Evolutionary conservation across 2,888 invertebrate species (phyloP).

Genomic region (Drosophila flavopinicola): DNA sequence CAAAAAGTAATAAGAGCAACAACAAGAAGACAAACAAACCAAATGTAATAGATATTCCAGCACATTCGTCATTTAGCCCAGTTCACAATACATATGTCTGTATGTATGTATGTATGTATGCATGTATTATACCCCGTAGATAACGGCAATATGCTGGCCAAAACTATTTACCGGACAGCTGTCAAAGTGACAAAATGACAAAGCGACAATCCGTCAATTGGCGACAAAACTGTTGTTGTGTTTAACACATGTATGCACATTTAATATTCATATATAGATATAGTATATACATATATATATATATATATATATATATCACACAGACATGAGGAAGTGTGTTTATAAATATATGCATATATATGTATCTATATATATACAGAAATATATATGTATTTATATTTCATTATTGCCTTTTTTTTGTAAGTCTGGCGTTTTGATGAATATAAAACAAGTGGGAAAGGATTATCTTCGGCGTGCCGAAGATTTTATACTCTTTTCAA

Average conservation of each 20-base stretch:
- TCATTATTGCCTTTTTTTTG: no score
- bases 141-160: conserved; percentile 4
- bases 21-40: conserved; percentile 2
- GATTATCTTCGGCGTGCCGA: no score
- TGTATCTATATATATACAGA: no score
- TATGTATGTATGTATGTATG: background rate
- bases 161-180: conserved; percentile 10
- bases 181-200: conserved; percentile 30
- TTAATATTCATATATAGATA: background rate
- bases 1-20: background rate
- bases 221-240: conserved; percentile 4
- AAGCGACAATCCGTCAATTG: conserved; percentile 21
- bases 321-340: no score
- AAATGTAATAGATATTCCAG: conserved; percentile 15
- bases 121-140: background rate
- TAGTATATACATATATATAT: no score
- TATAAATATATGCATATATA: no score
- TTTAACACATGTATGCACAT: background rate
- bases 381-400: no score
- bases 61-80: conserved; percentile 28
- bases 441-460: no score
- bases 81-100: conserved; percentile 6
- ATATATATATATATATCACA: no score
- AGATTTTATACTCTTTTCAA: no score
- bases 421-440: no score